A percentile compares a stretch with the other conserved stretches of the same genome.
Evolutionary conservation across 2,113 vertebrate genomes (phyloP).

Genomic region (Eptatretus burgeri): DNA sequence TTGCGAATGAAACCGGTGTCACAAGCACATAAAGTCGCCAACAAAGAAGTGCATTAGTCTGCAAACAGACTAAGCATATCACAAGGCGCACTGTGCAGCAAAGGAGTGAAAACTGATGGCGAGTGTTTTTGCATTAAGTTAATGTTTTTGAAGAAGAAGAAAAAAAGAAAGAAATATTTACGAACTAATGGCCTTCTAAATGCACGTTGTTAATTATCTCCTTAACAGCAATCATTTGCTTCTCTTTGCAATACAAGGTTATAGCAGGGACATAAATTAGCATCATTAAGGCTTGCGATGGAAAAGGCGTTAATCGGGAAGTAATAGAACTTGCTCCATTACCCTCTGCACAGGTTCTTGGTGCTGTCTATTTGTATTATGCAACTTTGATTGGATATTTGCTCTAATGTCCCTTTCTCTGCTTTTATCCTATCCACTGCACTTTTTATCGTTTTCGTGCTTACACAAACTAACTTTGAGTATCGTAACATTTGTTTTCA

Average conservation of each 20-base stretch:
- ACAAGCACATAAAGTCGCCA: no score
- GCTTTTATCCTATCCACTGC: no score
- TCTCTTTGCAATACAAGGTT: slow-evolving; percentile 2
- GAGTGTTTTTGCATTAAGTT: slow-evolving; percentile 6
- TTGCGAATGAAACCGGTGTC: no score
- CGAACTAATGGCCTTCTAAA: slow-evolving; percentile 3
- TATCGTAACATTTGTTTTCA: no score
- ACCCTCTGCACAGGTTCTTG: background rate
- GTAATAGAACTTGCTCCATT: slow-evolving; percentile 3
- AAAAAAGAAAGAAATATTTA: slow-evolving; percentile 1
- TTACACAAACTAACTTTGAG: no score
- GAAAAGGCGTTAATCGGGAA: background rate
- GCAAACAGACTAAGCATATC: no score
- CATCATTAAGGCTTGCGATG: slow-evolving; percentile 1
- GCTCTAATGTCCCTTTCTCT: background rate
- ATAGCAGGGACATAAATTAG: slow-evolving; percentile 5
- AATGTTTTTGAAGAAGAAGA: background rate
- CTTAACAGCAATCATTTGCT: background rate
- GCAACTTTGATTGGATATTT: slow-evolving; percentile 1
- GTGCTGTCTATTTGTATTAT: slow-evolving; percentile 1
- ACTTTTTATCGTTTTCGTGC: no score
- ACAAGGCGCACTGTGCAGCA: no score
- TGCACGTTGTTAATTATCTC: slow-evolving; percentile 6
- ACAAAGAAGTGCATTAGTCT: no score
- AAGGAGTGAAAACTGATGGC: background rate